Conservation (phyloP, 2,888 invertebrate species). For the Ligdia adustata region DNA sequence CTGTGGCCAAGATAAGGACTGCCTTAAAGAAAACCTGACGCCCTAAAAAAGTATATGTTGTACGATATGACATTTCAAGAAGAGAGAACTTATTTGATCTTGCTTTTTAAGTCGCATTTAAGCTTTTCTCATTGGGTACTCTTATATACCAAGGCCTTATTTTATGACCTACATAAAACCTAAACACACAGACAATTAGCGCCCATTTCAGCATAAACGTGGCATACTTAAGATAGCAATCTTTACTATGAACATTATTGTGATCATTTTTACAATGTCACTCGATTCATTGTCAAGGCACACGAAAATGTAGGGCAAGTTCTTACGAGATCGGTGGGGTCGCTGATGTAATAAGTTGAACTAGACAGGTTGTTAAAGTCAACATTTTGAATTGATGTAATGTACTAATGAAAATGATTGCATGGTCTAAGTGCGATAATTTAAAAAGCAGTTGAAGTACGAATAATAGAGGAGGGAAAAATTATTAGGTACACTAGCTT, state of each 20-base stretch:
- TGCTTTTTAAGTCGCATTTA: no score
- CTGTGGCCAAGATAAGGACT: no score
- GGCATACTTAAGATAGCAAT: slow-evolving; percentile 59
- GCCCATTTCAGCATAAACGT: slow-evolving; percentile 53
- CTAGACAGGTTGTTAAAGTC: slow-evolving; percentile 5
- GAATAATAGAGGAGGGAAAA: no score
- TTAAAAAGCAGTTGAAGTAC: no score
- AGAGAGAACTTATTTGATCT: no score
- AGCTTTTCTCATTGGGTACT: no score
- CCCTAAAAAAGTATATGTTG: no score
- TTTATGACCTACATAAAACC: slow-evolving; percentile 14
- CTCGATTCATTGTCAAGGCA: slow-evolving; percentile 50
- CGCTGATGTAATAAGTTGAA: slow-evolving; percentile 10
- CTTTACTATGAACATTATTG: slow-evolving; percentile 39
- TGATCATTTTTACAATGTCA: slow-evolving; percentile 42
- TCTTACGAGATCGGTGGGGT: slow-evolving; percentile 10
- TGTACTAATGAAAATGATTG: slow-evolving; percentile 15
- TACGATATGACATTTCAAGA: no score
- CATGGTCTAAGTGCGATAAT: slow-evolving; percentile 11
- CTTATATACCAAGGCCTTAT: neutral
- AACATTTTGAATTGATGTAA: slow-evolving; percentile 11
- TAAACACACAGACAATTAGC: slow-evolving; percentile 29
- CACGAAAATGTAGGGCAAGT: slow-evolving; percentile 18
- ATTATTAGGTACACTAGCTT: no score
- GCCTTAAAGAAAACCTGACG: no score